phyloP scores from a whole-genome alignment of 1,140 invertebrate genomes.

The Steinernema khuongi region DNA sequence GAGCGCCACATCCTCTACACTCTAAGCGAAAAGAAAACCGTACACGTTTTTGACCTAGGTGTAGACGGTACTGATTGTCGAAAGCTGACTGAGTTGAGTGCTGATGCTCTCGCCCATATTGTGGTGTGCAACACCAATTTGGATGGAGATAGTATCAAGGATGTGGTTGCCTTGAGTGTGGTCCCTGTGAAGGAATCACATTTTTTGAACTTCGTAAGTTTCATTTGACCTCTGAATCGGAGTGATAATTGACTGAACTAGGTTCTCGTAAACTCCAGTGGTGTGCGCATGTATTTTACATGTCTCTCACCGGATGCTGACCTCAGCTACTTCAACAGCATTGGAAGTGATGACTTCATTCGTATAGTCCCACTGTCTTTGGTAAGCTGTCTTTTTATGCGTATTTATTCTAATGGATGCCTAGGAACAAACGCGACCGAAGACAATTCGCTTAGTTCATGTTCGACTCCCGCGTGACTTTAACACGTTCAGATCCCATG shows the following conservation, averaged over 20 bases:
- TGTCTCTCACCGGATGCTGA: neutral
- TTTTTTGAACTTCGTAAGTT: neutral
- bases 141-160: neutral
- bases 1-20: slow-evolving; percentile 82
- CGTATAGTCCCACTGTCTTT: neutral
- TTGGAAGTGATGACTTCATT: neutral
- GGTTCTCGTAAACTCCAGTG: neutral
- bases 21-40: slow-evolving; percentile 67
- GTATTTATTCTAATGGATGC: neutral
- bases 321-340: neutral
- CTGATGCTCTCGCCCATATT: slow-evolving; percentile 61
- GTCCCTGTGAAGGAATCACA: neutral
- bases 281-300: neutral
- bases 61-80: slow-evolving; percentile 62
- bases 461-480: neutral
- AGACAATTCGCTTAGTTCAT: neutral
- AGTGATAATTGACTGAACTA: neutral
- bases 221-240: neutral
- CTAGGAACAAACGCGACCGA: neutral
- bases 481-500: neutral
- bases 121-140: neutral
- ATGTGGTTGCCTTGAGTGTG: neutral
- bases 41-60: slow-evolving; percentile 66
- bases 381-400: neutral
- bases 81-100: slow-evolving; percentile 83